A percentile compares a stretch with the other conserved stretches of the same genome.
These are phyloP conservation scores for Graptemys geographica DNA, from an alignment of 2,797 vertebrate genomes.

Conservation along the genomic window DNA sequence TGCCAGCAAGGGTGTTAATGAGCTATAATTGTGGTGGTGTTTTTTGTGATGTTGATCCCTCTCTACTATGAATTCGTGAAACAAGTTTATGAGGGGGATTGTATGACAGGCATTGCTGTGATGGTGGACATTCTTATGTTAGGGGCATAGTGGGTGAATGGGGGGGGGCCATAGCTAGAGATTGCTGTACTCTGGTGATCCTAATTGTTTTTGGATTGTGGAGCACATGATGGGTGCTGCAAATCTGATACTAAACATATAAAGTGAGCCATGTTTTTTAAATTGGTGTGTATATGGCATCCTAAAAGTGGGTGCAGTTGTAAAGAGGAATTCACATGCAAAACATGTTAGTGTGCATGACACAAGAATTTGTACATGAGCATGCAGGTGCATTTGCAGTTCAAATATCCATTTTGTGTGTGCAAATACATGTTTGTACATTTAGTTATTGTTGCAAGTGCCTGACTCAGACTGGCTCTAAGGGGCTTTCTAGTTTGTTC, in stretches of 20 bases:
- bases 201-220: neutral
- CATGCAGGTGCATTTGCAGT: neutral
- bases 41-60: neutral
- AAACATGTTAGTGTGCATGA: neutral
- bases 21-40: neutral
- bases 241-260: neutral
- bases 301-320: neutral
- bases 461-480: neutral
- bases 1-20: neutral
- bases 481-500: neutral
- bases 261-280: neutral
- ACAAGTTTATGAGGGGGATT: neutral
- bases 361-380: neutral
- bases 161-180: neutral
- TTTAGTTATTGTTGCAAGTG: neutral
- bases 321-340: neutral
- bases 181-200: neutral
- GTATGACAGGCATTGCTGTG: neutral
- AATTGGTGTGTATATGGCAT: neutral
- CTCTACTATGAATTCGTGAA: neutral
- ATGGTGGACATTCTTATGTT: neutral
- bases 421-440: neutral
- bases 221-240: neutral
- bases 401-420: neutral
- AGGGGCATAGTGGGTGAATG: neutral